Evolutionary conservation across 2,888 invertebrate species (phyloP).

Genomic region (Imbricaverruca yamaguchii): DNA sequence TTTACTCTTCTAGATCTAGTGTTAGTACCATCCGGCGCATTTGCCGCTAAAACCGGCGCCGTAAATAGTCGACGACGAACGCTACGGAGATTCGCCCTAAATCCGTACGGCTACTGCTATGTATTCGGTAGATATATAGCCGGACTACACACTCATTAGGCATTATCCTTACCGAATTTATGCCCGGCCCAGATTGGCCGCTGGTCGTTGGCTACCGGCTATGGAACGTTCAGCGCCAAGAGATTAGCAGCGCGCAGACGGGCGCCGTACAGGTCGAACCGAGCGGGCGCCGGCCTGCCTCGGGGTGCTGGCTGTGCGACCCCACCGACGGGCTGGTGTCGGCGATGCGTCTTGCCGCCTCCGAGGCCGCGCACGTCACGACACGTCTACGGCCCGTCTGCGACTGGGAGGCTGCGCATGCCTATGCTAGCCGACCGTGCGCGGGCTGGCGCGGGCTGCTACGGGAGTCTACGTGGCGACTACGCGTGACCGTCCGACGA

Average conservation of each 20-base stretch:
- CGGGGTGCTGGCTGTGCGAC: neutral
- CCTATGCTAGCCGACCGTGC: neutral
- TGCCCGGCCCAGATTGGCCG: neutral
- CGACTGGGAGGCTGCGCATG: neutral
- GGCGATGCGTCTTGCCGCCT: too few relatives aligned
- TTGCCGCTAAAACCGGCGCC: neutral
- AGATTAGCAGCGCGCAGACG: neutral
- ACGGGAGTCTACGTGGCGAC: neutral
- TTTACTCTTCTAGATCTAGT: slow-evolving; percentile 16
- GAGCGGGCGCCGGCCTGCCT: neutral
- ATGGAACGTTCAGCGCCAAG: neutral
- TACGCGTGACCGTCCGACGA: neutral
- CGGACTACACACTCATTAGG: slow-evolving; percentile 17
- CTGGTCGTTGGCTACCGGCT: neutral
- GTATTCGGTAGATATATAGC: slow-evolving; percentile 8
- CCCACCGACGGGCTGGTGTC: neutral
- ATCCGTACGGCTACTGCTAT: slow-evolving; percentile 19
- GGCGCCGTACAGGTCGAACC: neutral
- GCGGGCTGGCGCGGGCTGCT: too few relatives aligned
- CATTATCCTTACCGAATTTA: slow-evolving; percentile 21
- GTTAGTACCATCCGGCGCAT: neutral
- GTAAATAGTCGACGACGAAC: neutral
- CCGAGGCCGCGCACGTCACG: too few relatives aligned
- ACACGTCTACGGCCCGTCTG: too few relatives aligned
- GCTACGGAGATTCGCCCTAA: slow-evolving; percentile 1